Evolutionary conservation across 2,797 vertebrate species (phyloP).

Genomic region (Hippoglossus hippoglossus): DNA sequence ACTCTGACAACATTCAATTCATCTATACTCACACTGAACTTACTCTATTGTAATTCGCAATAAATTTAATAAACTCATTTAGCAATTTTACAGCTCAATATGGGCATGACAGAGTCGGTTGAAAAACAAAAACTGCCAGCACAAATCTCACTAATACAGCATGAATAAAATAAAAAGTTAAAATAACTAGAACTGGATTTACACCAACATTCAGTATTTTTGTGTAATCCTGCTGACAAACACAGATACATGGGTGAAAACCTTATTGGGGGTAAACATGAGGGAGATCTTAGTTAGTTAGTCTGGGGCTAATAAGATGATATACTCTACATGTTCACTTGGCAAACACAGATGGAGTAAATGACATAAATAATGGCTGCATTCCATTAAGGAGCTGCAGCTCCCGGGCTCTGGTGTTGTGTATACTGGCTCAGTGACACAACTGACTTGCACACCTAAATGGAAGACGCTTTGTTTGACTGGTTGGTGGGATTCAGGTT

Average conservation of each 20-base stretch:
- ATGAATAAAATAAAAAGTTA: background rate
- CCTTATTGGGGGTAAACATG: too few relatives aligned
- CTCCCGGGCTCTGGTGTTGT: background rate
- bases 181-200: background rate
- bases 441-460: background rate
- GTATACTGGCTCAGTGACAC: background rate
- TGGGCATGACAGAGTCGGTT: conserved; percentile 5
- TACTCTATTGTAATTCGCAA: too few relatives aligned
- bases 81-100: background rate
- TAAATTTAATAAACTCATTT: too few relatives aligned
- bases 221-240: too few relatives aligned
- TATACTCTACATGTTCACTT: conserved; percentile 6
- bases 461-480: background rate
- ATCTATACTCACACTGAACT: background rate
- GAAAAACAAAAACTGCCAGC: background rate
- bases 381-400: conserved; percentile 12
- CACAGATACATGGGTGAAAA: too few relatives aligned
- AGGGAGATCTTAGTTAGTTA: background rate
- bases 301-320: conserved; percentile 17
- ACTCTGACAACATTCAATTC: conserved; percentile 1
- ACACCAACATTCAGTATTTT: background rate
- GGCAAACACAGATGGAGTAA: conserved; percentile 14
- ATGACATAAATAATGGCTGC: conserved; percentile 7
- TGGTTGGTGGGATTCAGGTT: background rate
- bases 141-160: background rate